Conservation (phyloP, 1,140 invertebrate genomes). For the Idris sp. region DNA sequence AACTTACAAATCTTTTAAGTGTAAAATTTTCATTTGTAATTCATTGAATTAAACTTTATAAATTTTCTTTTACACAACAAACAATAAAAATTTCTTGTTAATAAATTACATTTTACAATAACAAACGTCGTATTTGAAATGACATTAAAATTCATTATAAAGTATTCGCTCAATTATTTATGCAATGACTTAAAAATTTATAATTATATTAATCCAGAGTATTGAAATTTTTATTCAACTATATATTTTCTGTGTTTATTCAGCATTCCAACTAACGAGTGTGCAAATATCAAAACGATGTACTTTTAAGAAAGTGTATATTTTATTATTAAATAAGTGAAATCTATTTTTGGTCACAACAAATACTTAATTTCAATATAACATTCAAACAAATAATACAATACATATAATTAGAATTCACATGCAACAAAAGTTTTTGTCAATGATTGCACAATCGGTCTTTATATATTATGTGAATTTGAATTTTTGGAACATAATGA, state of each 20-base stretch:
- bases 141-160: constrained; percentile 15
- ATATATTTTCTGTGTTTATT: constrained; percentile 48
- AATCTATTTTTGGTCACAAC: constrained; percentile 16
- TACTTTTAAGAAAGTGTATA: too few species aligned
- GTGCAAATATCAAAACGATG: constrained; percentile 41
- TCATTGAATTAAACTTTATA: too few species aligned
- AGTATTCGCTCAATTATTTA: constrained; percentile 16
- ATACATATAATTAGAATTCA: too few species aligned
- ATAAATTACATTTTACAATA: background rate
- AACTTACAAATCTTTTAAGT: too few species aligned
- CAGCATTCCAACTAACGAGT: constrained; percentile 50
- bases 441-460: too few species aligned
- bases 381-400: too few species aligned
- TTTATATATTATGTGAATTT: too few species aligned
- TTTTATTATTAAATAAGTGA: background rate
- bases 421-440: too few species aligned
- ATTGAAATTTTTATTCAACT: constrained; percentile 43
- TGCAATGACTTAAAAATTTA: constrained; percentile 25
- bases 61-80: too few species aligned
- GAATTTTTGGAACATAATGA: constrained; percentile 9
- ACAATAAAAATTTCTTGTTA: too few species aligned
- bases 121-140: constrained; percentile 18
- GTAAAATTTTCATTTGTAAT: too few species aligned
- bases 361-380: too few species aligned
- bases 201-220: constrained; percentile 32